Base-by-base conservation (phyloP, 2,113 vertebrate genomes). In the Gallinago paraguaiae region DNA sequence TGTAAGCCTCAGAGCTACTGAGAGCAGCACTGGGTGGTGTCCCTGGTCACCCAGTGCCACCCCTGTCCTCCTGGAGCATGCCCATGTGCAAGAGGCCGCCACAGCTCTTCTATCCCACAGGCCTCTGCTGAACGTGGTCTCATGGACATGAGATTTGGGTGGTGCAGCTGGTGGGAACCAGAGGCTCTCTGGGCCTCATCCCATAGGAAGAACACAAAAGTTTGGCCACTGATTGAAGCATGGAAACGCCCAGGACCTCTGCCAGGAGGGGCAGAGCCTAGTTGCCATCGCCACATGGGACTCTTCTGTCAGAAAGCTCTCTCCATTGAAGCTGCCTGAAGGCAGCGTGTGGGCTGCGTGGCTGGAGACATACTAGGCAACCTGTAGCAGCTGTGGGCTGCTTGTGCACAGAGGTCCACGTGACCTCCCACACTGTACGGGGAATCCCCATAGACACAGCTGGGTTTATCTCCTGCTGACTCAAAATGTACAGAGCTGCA, bases 371-470 rank as follows among this genome's bases (percentile, higher is more conserved):
- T 30, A 41, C 59, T 39, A 20, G 59, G 43, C 57, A n/a, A 3
- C 30, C 2, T 2, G 30, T 51, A 69, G 41, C 30, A 10, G 17
- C 0, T 43, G 78, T 19, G 61, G n/a, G 8, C 71, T 64, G 2
- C 20, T 48, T 50, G 63, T 45, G 82, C 1, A 2, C 45, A 54
- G 59, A 78, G 39, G 33, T 67, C 23, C 63, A 43, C 1, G 0
- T 0, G 0, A 30, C 37, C 28, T n/a, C 63, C 28, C 1, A 2
- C 23, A 10, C 35, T 31, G 12, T 11, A n/a, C 46, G 59, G 33
- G 33, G 43, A 72, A 10, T 48, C 12, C 17, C 24, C n/a, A 30
- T 12, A 33, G 46, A 31, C 50, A 50, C 11, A 76, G 57, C 25
- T 8, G 10, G 11, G 35, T 48, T 68, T 72, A 12, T 25, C 25